Evolutionary conservation across 2,888 invertebrate genomes (phyloP).

Genomic region (Nemotelus pantherinus): DNA sequence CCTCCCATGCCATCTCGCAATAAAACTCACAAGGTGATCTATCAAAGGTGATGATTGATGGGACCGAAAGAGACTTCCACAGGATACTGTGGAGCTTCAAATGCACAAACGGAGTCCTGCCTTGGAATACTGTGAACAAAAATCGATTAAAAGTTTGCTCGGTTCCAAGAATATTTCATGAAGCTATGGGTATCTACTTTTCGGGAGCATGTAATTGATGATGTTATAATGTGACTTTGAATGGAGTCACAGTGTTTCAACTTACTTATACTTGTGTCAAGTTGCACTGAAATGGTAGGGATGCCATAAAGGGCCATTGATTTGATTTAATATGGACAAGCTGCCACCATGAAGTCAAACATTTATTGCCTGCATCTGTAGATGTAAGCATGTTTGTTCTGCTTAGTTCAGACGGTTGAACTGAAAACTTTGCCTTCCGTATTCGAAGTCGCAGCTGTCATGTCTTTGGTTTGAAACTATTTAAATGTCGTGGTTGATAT

Average conservation of each 20-base stretch:
- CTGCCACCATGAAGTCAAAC: not conserved
- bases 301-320: not conserved
- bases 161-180: conserved; percentile 1
- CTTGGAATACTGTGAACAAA: conserved; percentile 2
- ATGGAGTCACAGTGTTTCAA: not conserved
- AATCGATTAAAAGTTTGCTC: conserved; percentile 32
- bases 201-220: conserved; percentile 2
- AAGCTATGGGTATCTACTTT: not conserved
- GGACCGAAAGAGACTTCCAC: not conserved
- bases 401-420: too few species aligned
- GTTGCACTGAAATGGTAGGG: too few species aligned
- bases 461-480: too few species aligned
- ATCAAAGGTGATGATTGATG: conserved; percentile 33
- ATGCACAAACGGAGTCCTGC: not conserved
- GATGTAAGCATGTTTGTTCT: too few species aligned
- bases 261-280: too few species aligned
- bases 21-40: not conserved
- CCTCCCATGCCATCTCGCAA: not conserved
- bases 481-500: too few species aligned
- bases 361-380: not conserved
- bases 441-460: too few species aligned
- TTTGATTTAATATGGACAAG: conserved; percentile 8
- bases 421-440: too few species aligned
- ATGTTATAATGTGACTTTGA: conserved; percentile 20
- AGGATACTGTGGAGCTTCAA: conserved; percentile 19